Conservation (phyloP, 2,888 invertebrate species). For the Malthinus flaveolus region DNA sequence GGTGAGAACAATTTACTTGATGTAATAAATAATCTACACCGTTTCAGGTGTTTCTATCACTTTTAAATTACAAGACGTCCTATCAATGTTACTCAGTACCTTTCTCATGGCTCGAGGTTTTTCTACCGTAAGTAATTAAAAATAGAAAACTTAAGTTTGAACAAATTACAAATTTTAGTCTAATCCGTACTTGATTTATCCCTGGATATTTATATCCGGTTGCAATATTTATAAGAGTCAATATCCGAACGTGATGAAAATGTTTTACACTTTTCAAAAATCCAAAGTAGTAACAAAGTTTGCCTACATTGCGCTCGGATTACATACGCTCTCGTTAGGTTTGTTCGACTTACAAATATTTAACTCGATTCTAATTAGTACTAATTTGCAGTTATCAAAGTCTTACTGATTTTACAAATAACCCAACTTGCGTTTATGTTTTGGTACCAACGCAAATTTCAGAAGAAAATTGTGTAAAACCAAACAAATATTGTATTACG, state of each 20-base stretch:
- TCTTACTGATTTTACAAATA: slow-evolving; percentile 41
- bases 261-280: slow-evolving; percentile 38
- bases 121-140: slow-evolving; percentile 19
- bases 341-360: background rate
- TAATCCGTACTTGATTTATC: slow-evolving; percentile 41
- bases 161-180: slow-evolving; percentile 30
- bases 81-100: slow-evolving; percentile 40
- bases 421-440: slow-evolving; percentile 44
- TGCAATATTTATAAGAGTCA: slow-evolving; percentile 48
- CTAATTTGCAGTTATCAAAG: slow-evolving; percentile 39
- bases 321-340: slow-evolving; percentile 39
- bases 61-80: slow-evolving; percentile 43
- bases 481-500: background rate
- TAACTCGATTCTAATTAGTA: background rate
- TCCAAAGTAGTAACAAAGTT: slow-evolving; percentile 35
- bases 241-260: slow-evolving; percentile 40
- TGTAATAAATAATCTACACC: background rate
- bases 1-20: background rate
- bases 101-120: slow-evolving; percentile 45
- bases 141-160: background rate
- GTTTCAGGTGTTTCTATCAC: slow-evolving; percentile 42
- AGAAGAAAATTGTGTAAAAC: slow-evolving; percentile 41
- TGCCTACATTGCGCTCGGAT: slow-evolving; percentile 40
- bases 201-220: slow-evolving; percentile 44
- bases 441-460: slow-evolving; percentile 47